These are phyloP conservation scores for Forbesichthys agassizii DNA, from an alignment of 2,113 vertebrate species.

Conservation along the genomic window DNA sequence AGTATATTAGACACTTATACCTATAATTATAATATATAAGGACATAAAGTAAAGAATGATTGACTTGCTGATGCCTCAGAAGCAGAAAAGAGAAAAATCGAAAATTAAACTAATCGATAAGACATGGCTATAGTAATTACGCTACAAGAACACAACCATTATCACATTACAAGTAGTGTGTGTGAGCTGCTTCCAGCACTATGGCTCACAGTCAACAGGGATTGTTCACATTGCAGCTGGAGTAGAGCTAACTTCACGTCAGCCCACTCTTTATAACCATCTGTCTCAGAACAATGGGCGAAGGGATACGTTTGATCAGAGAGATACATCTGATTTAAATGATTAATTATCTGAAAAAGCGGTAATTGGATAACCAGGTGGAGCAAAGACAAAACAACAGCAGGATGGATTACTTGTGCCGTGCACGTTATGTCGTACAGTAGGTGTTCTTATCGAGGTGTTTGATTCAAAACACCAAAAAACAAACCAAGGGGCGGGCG, in stretches of 20 bases:
- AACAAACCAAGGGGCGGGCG: constrained; percentile 40
- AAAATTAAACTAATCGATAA: constrained; percentile 1
- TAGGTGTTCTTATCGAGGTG: neutral
- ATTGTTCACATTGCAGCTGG: neutral
- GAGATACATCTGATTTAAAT: neutral
- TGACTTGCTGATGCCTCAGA: neutral
- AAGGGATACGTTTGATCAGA: neutral
- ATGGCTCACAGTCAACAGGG: neutral
- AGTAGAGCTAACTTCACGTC: neutral
- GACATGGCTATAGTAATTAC: constrained; percentile 13
- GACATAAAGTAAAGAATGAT: no score
- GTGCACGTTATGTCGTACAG: neutral
- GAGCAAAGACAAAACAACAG: constrained; percentile 3
- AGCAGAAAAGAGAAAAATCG: neutral
- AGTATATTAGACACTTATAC: no score
- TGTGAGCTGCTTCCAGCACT: constrained; percentile 13
- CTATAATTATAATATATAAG: no score
- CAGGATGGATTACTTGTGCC: no score
- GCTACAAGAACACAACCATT: constrained; percentile 24
- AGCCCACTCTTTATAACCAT: neutral
- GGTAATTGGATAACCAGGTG: neutral
- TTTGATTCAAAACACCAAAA: neutral
- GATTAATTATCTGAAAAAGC: neutral
- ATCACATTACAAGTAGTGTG: constrained; percentile 42
- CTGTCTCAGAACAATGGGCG: neutral